Percentiles rank a stretch among this genome's conserved stretches.
Conservation (phyloP, 2,888 invertebrate genomes). For the Exocentrus adspersus region DNA sequence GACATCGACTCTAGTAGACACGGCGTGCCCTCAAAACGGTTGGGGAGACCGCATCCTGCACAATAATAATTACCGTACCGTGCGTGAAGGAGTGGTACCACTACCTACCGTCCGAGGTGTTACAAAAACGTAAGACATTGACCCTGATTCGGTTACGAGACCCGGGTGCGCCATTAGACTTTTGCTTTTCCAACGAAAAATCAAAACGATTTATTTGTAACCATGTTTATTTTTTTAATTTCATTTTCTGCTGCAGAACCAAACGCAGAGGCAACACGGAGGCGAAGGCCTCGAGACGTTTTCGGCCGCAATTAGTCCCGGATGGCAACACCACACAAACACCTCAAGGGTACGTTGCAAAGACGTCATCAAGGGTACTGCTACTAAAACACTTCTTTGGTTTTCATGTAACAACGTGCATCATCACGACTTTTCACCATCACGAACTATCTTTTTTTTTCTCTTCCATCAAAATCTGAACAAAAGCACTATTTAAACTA, state of each 20-base stretch:
- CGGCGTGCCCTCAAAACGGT: too few relatives aligned
- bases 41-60: too few relatives aligned
- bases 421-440: too few relatives aligned
- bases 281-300: not conserved
- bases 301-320: not conserved
- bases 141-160: not conserved
- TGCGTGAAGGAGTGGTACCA: not conserved
- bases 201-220: not conserved
- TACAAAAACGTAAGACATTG: not conserved
- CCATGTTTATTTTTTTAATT: too few relatives aligned
- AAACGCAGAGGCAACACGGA: not conserved
- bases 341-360: not conserved
- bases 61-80: not conserved
- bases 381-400: not conserved
- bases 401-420: not conserved
- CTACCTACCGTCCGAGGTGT: not conserved
- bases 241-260: not conserved
- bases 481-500: too few relatives aligned
- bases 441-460: too few relatives aligned
- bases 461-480: too few relatives aligned
- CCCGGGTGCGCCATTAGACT: not conserved
- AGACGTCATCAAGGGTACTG: not conserved
- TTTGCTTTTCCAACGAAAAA: not conserved
- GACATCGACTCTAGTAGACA: too few relatives aligned
- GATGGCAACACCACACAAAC: not conserved